These are phyloP conservation scores for Entomobrya multifasciata DNA, from an alignment of 2,888 invertebrate genomes.

Conservation along the genomic window DNA sequence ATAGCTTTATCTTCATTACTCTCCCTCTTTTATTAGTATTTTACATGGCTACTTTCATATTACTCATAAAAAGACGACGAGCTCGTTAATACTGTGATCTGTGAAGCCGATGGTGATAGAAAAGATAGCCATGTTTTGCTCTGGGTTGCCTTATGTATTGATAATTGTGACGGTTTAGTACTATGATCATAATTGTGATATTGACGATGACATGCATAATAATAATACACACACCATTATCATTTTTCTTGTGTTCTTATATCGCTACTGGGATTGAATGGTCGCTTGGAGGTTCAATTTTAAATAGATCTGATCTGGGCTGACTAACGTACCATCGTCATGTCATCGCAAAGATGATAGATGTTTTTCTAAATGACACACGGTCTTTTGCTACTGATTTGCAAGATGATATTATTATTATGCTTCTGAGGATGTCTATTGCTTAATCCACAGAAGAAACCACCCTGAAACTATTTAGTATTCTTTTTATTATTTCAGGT, in stretches of 20 bases:
- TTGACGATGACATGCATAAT: constrained; percentile 22
- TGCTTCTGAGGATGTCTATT: background rate
- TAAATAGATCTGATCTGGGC: background rate
- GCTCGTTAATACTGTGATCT: background rate
- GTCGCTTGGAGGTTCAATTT: background rate
- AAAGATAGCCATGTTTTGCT: too few species aligned
- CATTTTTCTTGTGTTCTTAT: too few species aligned
- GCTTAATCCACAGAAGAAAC: background rate
- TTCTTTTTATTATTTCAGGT: background rate
- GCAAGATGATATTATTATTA: background rate
- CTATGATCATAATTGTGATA: background rate
- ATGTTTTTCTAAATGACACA: background rate
- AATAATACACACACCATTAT: background rate
- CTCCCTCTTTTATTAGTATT: constrained; percentile 25
- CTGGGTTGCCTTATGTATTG: background rate
- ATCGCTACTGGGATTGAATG: too few species aligned
- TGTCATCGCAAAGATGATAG: too few species aligned
- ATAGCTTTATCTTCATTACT: background rate
- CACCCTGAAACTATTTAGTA: background rate
- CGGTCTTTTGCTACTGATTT: constrained; percentile 7
- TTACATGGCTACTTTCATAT: constrained; percentile 32
- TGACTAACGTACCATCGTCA: too few species aligned
- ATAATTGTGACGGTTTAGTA: background rate
- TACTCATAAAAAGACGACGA: background rate
- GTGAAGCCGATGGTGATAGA: constrained; percentile 1